Evolutionary conservation across 1,140 invertebrate genomes (phyloP), one percentile per base, ranked within the genome.

Genomic region (Mamestra configurata): DNA sequence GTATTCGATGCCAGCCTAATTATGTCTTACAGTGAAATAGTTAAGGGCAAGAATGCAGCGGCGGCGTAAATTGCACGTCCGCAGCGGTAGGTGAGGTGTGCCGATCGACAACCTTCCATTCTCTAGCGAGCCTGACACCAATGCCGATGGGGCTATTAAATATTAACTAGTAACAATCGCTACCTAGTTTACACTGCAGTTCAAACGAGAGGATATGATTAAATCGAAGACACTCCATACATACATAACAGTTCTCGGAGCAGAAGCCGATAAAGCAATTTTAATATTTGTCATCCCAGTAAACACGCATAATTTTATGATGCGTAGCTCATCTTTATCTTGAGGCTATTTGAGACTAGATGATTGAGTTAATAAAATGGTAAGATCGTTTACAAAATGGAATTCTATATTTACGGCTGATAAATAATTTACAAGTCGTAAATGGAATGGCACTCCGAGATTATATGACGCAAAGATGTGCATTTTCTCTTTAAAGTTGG

Each of bases 91-190:
- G 79, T 82, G 85, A 89, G 88, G 90, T 90, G 90, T 89, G 89
- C 84, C 90, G 86, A 91, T 89, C 83, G 86, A 84, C 88, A 93
- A 89, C 90, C 91, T 94, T 92, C 89, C 91, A 93, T 93, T 93
- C 90, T 91, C 88, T 64, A 78, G 55, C 86, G 82, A 85, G 76
- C 76, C 79, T 84, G 83, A 82, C 89, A 84, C 84, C 90, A 90
- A 94, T 92, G 91, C 85, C 90, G 88, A 90, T 88, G 86, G 81
- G 80, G 84, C 85, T 86, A 92, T 92, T 90, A 91, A 87, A 89
- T 89, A 89, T 89, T 88, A 86, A 85, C 80, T 79, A 80, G 81
- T 84, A 82, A 89, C 86, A 88, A 90, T 90, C 87, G 86, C 76
- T 72, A 49, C 76, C 43, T 86, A 73, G 73, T 87, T 81, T 80